Percentiles rank a stretch among this genome's conserved stretches.
Evolutionary conservation across 37 sponge, comb jelly and placozoan species (phyloP).

Genomic region (Axinella damicornis): DNA sequence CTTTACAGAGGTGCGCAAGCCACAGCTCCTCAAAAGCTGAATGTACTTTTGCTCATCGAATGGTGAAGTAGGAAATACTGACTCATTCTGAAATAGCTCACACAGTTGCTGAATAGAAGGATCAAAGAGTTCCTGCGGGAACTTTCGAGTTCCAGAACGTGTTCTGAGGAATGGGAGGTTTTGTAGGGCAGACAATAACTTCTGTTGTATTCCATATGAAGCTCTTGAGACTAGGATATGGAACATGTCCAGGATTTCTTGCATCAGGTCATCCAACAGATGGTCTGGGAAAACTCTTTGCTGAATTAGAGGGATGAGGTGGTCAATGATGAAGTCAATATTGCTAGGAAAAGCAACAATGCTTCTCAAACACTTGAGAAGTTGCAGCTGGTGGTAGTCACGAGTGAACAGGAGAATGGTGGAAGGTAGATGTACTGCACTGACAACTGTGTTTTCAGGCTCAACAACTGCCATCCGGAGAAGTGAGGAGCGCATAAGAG

Average conservation of each 20-base stretch:
- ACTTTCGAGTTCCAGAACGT: conserved; percentile 2
- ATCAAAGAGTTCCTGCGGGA: conserved; percentile 12
- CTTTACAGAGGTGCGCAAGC: conserved; percentile 19
- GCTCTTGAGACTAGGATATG: background rate
- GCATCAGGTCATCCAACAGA: conserved; percentile 14
- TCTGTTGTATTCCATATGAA: too few relatives aligned
- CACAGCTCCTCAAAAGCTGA: background rate
- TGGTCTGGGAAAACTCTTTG: background rate
- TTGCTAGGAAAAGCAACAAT: background rate
- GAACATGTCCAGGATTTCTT: conserved; percentile 28
- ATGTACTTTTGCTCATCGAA: conserved; percentile 5
- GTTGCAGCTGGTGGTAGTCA: background rate
- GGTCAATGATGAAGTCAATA: conserved; percentile 10
- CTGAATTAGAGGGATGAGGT: conserved; percentile 33
- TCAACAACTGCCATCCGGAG: conserved; percentile 20
- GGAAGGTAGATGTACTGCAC: conserved; percentile 14
- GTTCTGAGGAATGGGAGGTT: conserved; percentile 18
- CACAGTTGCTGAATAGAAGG: conserved; percentile 14
- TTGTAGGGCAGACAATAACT: background rate
- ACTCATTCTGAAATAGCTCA: conserved; percentile 37
- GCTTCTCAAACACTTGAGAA: background rate
- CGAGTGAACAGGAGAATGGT: conserved; percentile 13
- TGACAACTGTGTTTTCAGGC: conserved; percentile 11
- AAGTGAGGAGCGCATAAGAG: background rate
- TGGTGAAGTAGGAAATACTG: conserved; percentile 54